Percentiles rank a stretch among this genome's conserved stretches.
Conservation (phyloP, 1,140 invertebrate species). For the Temnothorax nylanderi region DNA sequence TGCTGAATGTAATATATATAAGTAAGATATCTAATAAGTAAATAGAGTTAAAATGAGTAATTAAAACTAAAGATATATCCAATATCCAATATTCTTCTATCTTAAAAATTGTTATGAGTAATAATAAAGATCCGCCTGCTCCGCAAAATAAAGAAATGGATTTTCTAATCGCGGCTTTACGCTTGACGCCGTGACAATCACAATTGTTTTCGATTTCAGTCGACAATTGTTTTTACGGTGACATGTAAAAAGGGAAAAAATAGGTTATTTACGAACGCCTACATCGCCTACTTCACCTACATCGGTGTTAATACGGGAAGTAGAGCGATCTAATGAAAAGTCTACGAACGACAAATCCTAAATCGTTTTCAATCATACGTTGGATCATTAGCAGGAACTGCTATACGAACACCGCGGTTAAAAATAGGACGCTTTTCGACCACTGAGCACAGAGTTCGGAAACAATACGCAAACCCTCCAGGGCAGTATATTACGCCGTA, state of each 20-base stretch:
- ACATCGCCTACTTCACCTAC: not conserved
- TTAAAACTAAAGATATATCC: not conserved
- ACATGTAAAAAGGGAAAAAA: not conserved
- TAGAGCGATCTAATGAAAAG: not conserved
- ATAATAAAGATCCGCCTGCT: not conserved
- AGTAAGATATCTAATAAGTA: not conserved
- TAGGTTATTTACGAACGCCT: not conserved
- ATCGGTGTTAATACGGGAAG: not conserved
- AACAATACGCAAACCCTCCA: slow-evolving; percentile 42
- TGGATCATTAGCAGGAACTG: not conserved
- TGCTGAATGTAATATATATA: not conserved
- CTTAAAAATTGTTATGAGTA: not conserved
- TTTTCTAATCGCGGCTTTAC: not conserved
- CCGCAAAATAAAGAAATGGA: not conserved
- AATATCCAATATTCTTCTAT: not conserved
- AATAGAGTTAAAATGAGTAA: not conserved
- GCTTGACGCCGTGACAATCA: not conserved
- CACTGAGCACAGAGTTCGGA: slow-evolving; percentile 3
- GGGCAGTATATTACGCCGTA: slow-evolving; percentile 28
- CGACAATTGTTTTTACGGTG: not conserved
- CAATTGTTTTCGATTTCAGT: slow-evolving; percentile 1
- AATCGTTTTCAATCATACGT: slow-evolving; percentile 5
- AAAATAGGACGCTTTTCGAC: slow-evolving; percentile 12
- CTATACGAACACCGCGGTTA: not conserved
- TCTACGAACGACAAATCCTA: not conserved